A percentile compares a stretch with the other conserved stretches of the same genome.
Evolutionary conservation across 2,888 invertebrate species (phyloP).

Genomic region (Athetis lepigone): DNA sequence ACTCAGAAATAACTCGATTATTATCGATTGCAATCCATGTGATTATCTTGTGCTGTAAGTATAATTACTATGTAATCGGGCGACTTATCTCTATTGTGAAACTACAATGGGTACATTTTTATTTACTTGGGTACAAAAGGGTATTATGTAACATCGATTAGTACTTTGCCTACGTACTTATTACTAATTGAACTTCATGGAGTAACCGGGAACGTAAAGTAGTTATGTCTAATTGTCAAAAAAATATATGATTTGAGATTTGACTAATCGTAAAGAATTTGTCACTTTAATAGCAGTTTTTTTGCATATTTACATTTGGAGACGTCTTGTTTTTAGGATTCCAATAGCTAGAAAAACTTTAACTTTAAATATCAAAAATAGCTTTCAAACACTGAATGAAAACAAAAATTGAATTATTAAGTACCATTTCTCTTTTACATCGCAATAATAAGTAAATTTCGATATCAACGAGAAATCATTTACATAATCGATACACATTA

Average conservation of each 20-base stretch:
- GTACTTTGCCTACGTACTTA: slow-evolving; percentile 29
- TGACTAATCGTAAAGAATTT: too few species aligned
- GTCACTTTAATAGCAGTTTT: too few species aligned
- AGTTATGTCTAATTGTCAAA: too few species aligned
- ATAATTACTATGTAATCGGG: slow-evolving; percentile 58
- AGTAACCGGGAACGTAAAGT: neutral
- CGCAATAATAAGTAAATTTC: neutral
- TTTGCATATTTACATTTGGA: too few species aligned
- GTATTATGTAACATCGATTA: slow-evolving; percentile 44
- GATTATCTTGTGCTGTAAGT: slow-evolving; percentile 57
- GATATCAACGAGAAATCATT: too few species aligned
- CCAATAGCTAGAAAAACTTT: too few species aligned
- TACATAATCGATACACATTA: neutral
- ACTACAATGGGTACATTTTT: slow-evolving; percentile 32
- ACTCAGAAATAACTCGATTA: slow-evolving; percentile 34
- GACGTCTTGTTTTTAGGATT: too few species aligned
- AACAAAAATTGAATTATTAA: too few species aligned
- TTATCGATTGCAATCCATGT: slow-evolving; percentile 53
- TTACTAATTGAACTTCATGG: slow-evolving; percentile 2
- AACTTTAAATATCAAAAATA: too few species aligned
- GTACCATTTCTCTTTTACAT: too few species aligned
- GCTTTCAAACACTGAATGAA: too few species aligned
- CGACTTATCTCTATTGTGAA: slow-evolving; percentile 54
- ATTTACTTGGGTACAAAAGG: slow-evolving; percentile 18
- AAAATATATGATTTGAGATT: too few species aligned